A percentile compares a stretch with the other conserved stretches of the same genome.
phyloP scores from a whole-genome alignment of 2,888 invertebrate species.

The Sialis lutaria region DNA sequence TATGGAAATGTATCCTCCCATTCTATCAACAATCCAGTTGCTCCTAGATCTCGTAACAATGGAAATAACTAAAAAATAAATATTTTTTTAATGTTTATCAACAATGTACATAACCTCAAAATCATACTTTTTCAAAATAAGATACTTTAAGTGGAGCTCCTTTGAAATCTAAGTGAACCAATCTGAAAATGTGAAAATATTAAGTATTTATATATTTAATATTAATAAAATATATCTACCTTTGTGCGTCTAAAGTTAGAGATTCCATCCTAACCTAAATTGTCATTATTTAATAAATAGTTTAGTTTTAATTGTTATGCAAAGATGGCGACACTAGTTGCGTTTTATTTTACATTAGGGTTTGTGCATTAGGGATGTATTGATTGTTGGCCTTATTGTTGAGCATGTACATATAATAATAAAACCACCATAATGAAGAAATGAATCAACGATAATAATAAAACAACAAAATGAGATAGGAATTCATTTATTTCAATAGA shows the following conservation, averaged over 20 bases:
- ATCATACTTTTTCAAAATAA: conserved; percentile 34
- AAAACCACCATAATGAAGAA: too few relatives aligned
- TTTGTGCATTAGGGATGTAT: too few relatives aligned
- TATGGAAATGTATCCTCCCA: conserved; percentile 88
- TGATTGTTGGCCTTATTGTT: too few relatives aligned
- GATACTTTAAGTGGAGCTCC: conserved; percentile 49
- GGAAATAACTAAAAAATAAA: conserved; percentile 34
- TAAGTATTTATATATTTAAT: conserved; percentile 1
- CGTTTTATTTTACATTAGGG: too few relatives aligned
- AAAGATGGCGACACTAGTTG: too few relatives aligned
- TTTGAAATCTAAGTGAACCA: conserved; percentile 60
- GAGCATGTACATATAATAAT: too few relatives aligned
- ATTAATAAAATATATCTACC: too few relatives aligned
- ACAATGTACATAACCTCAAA: background rate
- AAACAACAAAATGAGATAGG: background rate
- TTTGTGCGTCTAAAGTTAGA: too few relatives aligned
- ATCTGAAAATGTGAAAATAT: conserved; percentile 17
- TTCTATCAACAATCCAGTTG: conserved; percentile 66
- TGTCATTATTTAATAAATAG: too few relatives aligned
- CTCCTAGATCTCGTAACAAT: conserved; percentile 46
- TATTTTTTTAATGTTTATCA: conserved; percentile 2
- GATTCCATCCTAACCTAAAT: too few relatives aligned
- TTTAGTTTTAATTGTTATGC: too few relatives aligned
- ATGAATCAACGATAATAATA: background rate
- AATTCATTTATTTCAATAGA: conserved; percentile 14